Conservation (phyloP, 2,113 vertebrate genomes). For the Neopipo cinnamomea region DNA sequence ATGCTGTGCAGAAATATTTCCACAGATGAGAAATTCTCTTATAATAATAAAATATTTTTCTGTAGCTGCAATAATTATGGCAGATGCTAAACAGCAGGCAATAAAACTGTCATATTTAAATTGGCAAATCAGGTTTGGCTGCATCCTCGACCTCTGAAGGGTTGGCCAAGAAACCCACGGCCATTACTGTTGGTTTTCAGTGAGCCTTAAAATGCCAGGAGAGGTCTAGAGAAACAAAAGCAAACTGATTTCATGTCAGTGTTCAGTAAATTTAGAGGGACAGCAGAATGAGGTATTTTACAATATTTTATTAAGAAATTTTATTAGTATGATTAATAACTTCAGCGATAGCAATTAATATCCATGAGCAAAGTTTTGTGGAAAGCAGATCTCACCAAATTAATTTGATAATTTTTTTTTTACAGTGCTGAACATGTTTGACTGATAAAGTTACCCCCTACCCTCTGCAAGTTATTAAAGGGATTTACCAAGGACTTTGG, state of each 20-base stretch:
- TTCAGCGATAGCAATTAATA: neutral
- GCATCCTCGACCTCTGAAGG: neutral
- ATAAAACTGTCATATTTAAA: constrained; percentile 2
- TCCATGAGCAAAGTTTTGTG: neutral
- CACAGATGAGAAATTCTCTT: constrained; percentile 20
- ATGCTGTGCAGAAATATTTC: neutral
- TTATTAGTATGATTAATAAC: neutral
- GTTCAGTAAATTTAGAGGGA: neutral
- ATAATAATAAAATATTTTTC: constrained; percentile 24
- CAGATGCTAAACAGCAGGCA: constrained; percentile 33
- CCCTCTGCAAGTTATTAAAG: neutral
- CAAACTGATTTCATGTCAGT: neutral
- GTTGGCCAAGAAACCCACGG: neutral
- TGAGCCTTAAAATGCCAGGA: neutral
- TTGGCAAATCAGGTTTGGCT: constrained; percentile 3
- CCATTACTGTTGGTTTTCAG: neutral
- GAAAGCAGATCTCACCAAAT: neutral
- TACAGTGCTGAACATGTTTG: neutral
- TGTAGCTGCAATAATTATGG: neutral
- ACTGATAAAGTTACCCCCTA: neutral
- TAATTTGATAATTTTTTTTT: neutral
- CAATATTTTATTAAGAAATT: neutral
- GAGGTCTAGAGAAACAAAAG: neutral
- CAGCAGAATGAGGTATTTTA: neutral
- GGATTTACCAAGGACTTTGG: neutral